Base-by-base conservation (phyloP, 2,888 invertebrate genomes). In the Andricus curvator region DNA sequence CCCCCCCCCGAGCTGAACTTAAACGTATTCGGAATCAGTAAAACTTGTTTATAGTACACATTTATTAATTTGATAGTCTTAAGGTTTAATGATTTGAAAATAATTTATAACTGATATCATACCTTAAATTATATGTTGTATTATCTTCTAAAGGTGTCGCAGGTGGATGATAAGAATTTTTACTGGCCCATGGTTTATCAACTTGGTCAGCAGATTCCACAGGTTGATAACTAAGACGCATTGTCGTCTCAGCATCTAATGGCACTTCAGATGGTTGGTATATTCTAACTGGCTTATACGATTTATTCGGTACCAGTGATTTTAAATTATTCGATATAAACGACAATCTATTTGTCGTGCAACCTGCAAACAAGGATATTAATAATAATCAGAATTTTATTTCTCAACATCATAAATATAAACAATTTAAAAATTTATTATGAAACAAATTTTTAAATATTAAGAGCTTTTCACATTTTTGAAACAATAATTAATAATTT, bases 261-360 rank as follows among this genome's bases (percentile, higher is more conserved):
- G 94, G 94, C 15, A 94, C 93, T 82, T 93, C 88, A 2, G 94
- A 93, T 83, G 93, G 94, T 84, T 93, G 93, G 84, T 94, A 94
- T 81, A 91, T 93, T 76, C 92, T 92, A 60, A 88, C 78, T 0
- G 95, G 94, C 1, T 94, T 94, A 86, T 92, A 95, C 1, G 94
- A 94, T 48, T 91, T 90, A 0, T 91, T 92, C n/a, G 91, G 91
- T 1, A 92, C 83, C 51, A 92, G 86, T 22, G 91, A 93, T 1
- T 94, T 94, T 0, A 94, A 94, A 85, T 95, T 93, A 82, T 94
- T 90, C 5, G 90, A 86, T 78, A 90, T 89, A 86, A 94, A 96
- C 11, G 96, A 96, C 87, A 96, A 92, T 68, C 94, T 94, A 86
- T 96, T 95, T 41, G 95, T 93, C 0, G 96, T 96, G 79, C 94